phyloP scores from a whole-genome alignment of 1,140 invertebrate genomes.

The Pseudomyrmex cubaensis region DNA sequence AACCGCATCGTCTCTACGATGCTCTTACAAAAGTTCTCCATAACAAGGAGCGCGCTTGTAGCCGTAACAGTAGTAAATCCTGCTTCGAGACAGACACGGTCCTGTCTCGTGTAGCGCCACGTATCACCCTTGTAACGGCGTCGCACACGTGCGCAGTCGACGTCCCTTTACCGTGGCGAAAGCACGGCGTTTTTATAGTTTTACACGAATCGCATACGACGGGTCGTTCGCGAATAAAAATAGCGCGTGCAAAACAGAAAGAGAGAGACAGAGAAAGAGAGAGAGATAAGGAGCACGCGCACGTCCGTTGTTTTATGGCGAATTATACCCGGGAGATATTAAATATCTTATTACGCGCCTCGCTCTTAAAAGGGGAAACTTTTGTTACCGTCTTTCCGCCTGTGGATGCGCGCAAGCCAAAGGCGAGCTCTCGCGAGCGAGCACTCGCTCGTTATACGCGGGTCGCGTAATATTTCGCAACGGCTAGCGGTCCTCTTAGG shows the following conservation, averaged over 20 bases:
- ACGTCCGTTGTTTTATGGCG: slow-evolving; percentile 55
- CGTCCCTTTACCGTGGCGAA: slow-evolving; percentile 11
- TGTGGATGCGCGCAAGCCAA: not conserved
- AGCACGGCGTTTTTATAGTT: slow-evolving; percentile 53
- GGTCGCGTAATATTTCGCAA: slow-evolving; percentile 57
- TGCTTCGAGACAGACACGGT: slow-evolving; percentile 57
- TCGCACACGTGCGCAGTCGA: slow-evolving; percentile 11
- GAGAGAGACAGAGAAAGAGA: not conserved
- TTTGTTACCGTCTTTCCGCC: slow-evolving; percentile 47
- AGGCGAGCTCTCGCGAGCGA: slow-evolving; percentile 22
- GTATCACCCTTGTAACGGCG: slow-evolving; percentile 13
- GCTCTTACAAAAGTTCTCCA: slow-evolving; percentile 56
- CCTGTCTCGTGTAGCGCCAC: slow-evolving; percentile 37
- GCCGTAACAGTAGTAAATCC: slow-evolving; percentile 59
- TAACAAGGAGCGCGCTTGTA: slow-evolving; percentile 59
- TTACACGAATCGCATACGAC: slow-evolving; percentile 53
- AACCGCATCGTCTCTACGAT: slow-evolving; percentile 46
- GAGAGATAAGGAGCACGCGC: slow-evolving; percentile 21
- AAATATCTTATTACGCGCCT: slow-evolving; percentile 59
- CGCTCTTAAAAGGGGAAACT: slow-evolving; percentile 56
- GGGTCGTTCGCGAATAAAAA: slow-evolving; percentile 52
- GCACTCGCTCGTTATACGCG: slow-evolving; percentile 48
- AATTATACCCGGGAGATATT: slow-evolving; percentile 62
- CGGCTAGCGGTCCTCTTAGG: slow-evolving; percentile 40
- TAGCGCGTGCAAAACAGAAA: slow-evolving; percentile 5